Evolutionary conservation across 2,113 vertebrate genomes (phyloP), one percentile per base, ranked within the genome.

Genomic region (Vicugna pacos): DNA sequence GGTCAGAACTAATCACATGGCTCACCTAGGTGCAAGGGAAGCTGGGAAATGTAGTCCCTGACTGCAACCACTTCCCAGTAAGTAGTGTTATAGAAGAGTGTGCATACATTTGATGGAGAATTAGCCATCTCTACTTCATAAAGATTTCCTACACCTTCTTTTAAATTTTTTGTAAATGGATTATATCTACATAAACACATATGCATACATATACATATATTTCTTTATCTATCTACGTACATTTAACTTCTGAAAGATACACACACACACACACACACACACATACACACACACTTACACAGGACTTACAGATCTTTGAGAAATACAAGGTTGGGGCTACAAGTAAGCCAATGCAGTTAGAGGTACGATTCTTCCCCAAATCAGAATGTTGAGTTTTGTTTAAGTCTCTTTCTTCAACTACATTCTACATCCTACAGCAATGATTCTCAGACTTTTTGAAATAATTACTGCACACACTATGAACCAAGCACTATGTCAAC

Each of bases 181-280:
- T 42, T 42, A 42, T 82, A 72, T 9, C 35, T 12, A 11, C 3
- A 67, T 38, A 65, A 52, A 64, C 8, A 46, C 14, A 28, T 5
- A n/a, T 22, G 28, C 12, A 20, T 1, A 9, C 6, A 0, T 17
- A 20, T 42, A 13, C 11, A n/a, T 5, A 26, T 65, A 26, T 20
- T 24, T 75, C 46, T 52, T 30, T 70, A n/a, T 52, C 28, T 65
- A 30, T 30, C 4, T 76, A 26, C 24, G 8, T 62, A 38, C 22
- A 30, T 54, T 30, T 84, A 79, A 84, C 2, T 80, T 67, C 11
- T 81, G 20, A 35, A 72, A 65, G 65, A 75, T 16, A 79, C 8
- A 91, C 17, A 87, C 4, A 91, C 17, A 80, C 15, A 35, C 38
- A 38, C 3, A 70, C 6, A 70, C 42, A 62, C 42, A 62, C 11